Evolutionary conservation across 2,797 vertebrate species (phyloP).

Genomic region (Argentina silus): DNA sequence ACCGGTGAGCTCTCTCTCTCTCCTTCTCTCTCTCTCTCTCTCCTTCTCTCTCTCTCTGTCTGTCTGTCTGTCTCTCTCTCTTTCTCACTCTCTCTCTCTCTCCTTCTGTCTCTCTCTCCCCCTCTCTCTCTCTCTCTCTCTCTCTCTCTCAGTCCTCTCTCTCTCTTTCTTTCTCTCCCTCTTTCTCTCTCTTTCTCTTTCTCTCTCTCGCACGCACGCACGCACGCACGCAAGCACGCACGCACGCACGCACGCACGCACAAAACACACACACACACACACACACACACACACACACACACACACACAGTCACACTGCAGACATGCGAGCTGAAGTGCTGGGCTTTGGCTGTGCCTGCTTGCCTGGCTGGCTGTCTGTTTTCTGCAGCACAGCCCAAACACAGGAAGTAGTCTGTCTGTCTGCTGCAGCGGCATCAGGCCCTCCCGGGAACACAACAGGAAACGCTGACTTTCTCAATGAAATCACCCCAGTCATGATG

Average conservation of each 20-base stretch:
- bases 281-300: not conserved
- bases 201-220: not conserved
- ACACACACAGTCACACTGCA: constrained; percentile 6
- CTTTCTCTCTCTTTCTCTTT: no score
- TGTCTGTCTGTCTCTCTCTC: no score
- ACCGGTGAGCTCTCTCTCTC: no score
- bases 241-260: not conserved
- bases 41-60: no score
- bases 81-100: no score
- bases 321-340: not conserved
- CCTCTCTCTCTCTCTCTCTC: no score
- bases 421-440: constrained; percentile 6
- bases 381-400: constrained; percentile 6
- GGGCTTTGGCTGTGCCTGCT: not conserved
- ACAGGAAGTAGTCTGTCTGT: constrained; percentile 14
- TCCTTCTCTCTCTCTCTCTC: not conserved
- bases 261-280: constrained; percentile 13
- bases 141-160: no score
- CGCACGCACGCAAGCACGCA: not conserved
- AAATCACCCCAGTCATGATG: constrained; percentile 38
- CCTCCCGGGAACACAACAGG: constrained; percentile 19
- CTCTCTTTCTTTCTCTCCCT: no score
- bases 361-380: constrained; percentile 9
- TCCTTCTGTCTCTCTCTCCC: no score
- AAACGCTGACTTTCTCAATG: constrained; percentile 44